Base-by-base conservation (phyloP, 2,888 invertebrate genomes). In the Conchocele bisecta region DNA sequence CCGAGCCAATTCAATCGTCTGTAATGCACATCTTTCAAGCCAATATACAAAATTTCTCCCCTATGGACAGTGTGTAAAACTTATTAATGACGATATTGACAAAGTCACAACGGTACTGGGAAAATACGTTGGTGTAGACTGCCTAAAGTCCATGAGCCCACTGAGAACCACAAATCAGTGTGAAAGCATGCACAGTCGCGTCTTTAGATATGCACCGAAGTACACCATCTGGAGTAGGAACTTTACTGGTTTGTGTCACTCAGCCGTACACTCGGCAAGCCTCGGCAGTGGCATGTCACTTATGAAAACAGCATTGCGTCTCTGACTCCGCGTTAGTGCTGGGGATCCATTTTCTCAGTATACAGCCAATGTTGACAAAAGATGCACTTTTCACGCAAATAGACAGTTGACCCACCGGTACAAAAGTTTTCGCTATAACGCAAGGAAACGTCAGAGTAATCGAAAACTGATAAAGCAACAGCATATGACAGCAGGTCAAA, bases 221-320 rank as follows among this genome's bases (percentile, higher is more conserved):
- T 46, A 42, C 35, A 65, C 58, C 1, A 41, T 39, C 3, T 65
- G 58, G 57, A 65, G 39, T 20, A 54, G 64, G 26, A 64, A 64
- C 37, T 56, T 64, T 28, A 37, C 39, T 7, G 37, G 64, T 22
- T 13, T 56, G 13, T 64, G 56, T 22, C 48, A 64, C 15, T 48
- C 48, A 15, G 56, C 54, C 1, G 37, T 44, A 0, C 64, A 64
- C 39, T 48, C 48, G 13, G 53, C 35, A 3, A 53, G 53, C 15
- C 28, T 37, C 15, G 54, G 54, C 2, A 53, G 20, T 15, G 56
- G 64, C 1, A 17, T 11, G 13, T 54, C 64, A 0, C n/a, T 31
- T 5, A 7, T 56, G 9, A 26, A 44, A 13, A 28, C 37, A 3
- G 64, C 39, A 20, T 9, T n/a, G 13, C 22, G 17, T 3, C n/a